Conservation (phyloP, 2,113 vertebrate species). For the Petrocephalus zakoni region DNA sequence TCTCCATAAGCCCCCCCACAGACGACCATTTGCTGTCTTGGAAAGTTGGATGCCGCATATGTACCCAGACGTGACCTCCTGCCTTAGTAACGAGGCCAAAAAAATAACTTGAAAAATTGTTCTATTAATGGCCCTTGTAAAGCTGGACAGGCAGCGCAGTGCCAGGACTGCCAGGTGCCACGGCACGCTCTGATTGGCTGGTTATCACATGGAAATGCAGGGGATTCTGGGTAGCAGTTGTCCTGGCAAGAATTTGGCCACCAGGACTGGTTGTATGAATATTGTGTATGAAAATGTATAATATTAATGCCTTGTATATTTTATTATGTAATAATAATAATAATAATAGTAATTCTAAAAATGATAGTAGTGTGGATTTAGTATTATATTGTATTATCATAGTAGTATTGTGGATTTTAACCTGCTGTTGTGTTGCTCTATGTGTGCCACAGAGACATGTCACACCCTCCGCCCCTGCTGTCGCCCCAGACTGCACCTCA, state of each 20-base stretch:
- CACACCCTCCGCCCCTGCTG: slow-evolving; percentile 83
- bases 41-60: slow-evolving; percentile 29
- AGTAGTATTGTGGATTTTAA: neutral
- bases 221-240: neutral
- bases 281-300: neutral
- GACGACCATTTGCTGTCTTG: neutral
- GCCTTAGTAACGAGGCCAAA: slow-evolving; percentile 10
- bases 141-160: slow-evolving; percentile 44
- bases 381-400: neutral
- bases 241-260: slow-evolving; percentile 19
- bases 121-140: slow-evolving; percentile 36
- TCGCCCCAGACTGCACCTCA: slow-evolving; percentile 87
- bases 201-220: neutral
- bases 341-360: neutral
- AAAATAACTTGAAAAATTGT: slow-evolving; percentile 35
- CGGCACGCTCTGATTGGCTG: neutral
- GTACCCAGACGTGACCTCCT: slow-evolving; percentile 16
- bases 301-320: neutral
- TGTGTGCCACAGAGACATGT: slow-evolving; percentile 71
- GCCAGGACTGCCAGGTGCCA: slow-evolving; percentile 42
- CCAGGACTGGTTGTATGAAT: neutral
- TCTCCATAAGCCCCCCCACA: neutral
- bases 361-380: neutral
- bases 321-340: neutral
- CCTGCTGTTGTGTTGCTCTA: neutral